Percentiles rank a stretch among this genome's conserved stretches.
phyloP scores from a whole-genome alignment of 2,888 invertebrate genomes.

The Lasioglossum figueresi region DNA sequence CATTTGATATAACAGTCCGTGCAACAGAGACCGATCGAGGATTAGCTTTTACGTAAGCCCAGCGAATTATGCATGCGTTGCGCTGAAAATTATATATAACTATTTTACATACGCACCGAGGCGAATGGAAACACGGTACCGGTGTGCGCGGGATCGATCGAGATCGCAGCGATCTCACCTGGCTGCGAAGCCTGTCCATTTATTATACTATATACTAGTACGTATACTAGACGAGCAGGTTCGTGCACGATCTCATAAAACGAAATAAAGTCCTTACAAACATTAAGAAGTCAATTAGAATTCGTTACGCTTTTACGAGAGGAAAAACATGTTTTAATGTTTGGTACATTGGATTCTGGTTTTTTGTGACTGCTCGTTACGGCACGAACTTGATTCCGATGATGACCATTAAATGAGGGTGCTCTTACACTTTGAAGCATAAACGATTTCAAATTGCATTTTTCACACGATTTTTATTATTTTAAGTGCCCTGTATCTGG shows the following conservation, averaged over 20 bases:
- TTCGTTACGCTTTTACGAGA: neutral
- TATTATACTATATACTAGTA: too few species aligned
- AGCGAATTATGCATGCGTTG: conserved; percentile 40
- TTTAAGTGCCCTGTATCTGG: neutral
- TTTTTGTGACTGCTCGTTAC: neutral
- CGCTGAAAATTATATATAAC: conserved; percentile 50
- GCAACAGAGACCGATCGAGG: conserved; percentile 10
- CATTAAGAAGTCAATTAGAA: neutral
- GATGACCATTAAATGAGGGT: neutral
- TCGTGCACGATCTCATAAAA: neutral
- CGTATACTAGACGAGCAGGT: neutral
- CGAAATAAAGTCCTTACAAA: neutral
- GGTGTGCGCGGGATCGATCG: conserved; percentile 18
- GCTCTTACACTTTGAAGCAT: neutral
- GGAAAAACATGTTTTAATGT: neutral
- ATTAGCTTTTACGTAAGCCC: conserved; percentile 46
- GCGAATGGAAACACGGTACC: conserved; percentile 16
- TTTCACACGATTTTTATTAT: neutral
- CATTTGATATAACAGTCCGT: conserved; percentile 26
- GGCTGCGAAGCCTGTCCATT: neutral
- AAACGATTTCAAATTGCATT: neutral
- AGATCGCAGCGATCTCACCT: neutral
- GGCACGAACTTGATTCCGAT: neutral
- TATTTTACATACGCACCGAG: conserved; percentile 31
- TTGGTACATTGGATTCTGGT: neutral